Base-by-base conservation (phyloP, 2,888 invertebrate genomes). In the Phaedon cochleariae region DNA sequence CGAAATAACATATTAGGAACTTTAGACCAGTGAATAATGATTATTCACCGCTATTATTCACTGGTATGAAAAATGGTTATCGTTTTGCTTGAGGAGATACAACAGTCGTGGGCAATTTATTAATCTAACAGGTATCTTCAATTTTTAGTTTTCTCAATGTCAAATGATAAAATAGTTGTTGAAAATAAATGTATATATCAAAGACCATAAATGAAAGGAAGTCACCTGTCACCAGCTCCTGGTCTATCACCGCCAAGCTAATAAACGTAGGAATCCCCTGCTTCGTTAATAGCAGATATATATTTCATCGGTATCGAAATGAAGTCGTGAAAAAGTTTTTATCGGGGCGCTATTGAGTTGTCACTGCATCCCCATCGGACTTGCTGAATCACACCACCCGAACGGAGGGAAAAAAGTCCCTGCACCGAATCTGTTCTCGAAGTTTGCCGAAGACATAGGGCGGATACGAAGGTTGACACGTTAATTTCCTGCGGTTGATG, bases 251-350 rank as follows among this genome's bases (percentile, higher is more conserved):
- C 15, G 15, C 41, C n/a, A 15, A 41, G 15, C n/a, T 41, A 41
- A 41, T 41, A 41, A 41, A 41, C 41, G 15, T 2, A 15, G 15
- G 15, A 3, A 15, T 41, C 41, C 41, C 15, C 41, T n/a, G 4
- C 15, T n/a, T n/a, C n/a, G 41, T 62, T 58, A 52, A 62, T 62
- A 51, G 41, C 57, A 62, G 58, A 58, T 57, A 62, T 52, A 58
- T 62, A 62, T 62, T 62, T 62, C 57, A 51, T 52, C 12, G 55
- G 55, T 57, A 62, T 55, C 51, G 41, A 57, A 62, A 62, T 57
- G 37, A 51, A 41, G 58, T 45, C 62, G 51, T 62, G 51, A 58
- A 52, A 62, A 62, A 57, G 57, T 62, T 62, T 62, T 62, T 51
- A 51, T 51, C 57, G 31, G 9, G 12, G 22, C 55, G 29, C n/a